Evolutionary conservation across 2,797 vertebrate species (phyloP), one percentile per base, ranked within the genome.

Genomic region (Vespertilio murinus): DNA sequence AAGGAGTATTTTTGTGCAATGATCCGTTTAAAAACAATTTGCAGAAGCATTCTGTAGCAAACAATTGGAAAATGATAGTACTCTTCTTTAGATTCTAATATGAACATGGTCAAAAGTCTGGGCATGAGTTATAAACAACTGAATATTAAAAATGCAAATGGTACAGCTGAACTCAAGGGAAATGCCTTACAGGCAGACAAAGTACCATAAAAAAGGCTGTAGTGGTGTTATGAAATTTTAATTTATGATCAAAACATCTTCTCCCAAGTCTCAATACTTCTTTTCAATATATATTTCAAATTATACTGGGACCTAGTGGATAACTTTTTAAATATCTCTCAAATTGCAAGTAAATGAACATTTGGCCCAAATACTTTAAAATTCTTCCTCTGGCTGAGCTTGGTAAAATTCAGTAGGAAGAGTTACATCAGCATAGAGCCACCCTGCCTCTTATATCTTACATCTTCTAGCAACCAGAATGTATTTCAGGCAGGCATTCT

Each of bases 141-240:
- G 95, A 93, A 81, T 94, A 95, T 97, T 96, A 94, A 96, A 94
- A 92, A 97, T 95, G 94, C 92, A 97, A 93, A 93, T 77, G 30
- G 42, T 52, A 84, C 8, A 92, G 88, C 77, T 89, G 67, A 93
- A 86, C 94, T 95, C 94, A 28, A 83, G 97, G 93, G 96, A 95
- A 82, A 67, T 64, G 61, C 64, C 95, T 94, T 40, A 45, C 59
- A 95, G 85, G 75, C 88, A 92, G 90, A 95, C 67, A 77, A 91
- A 94, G 88, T 86, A 61, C 85, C 86, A 92, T 92, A 77, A 83
- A 71, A 96, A 96, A 84, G 1, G 23, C 82, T 59, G 13, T 54
- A 30, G 33, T 91, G 61, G 45, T 91, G 49, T 96, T 96, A 96
- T 88, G 92, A 97, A 97, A 96, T 80, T 97, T 96, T 97, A 96